Base-by-base conservation (phyloP, 2,888 invertebrate genomes). In the Diadromus collaris region DNA sequence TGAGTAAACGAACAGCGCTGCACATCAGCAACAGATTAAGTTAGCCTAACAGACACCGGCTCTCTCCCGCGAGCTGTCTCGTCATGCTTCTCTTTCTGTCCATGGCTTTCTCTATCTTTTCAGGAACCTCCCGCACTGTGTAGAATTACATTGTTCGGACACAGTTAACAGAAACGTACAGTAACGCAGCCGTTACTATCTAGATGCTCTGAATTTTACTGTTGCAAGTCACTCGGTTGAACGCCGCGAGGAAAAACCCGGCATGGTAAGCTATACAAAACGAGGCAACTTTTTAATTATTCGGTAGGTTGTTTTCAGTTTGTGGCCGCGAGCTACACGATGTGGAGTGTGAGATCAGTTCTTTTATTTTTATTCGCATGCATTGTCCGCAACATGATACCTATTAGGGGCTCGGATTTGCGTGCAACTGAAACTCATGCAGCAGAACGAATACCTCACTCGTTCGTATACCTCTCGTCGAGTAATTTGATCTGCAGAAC, bases 1-100 rank as follows among this genome's bases (percentile, higher is more conserved):
- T n/a, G n/a, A n/a, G n/a, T n/a, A n/a, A n/a, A n/a, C n/a, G n/a
- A n/a, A n/a, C n/a, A n/a, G n/a, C n/a, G n/a, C n/a, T n/a, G n/a
- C n/a, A n/a, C n/a, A n/a, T n/a, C n/a, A n/a, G n/a, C 34, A 44
- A 79, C 63, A 63, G 67, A 71, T 79, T 72, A 72, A 76, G 71
- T 72, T 71, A 58, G 63, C 38, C 24, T 10, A 44, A 27, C 65
- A 58, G 75, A 78, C 78, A 74, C 69, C 24, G 67, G 71, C 65
- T 67, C 65, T 67, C 70, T n/a, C 10, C 16, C 70, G 29, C 56
- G 56, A 61, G 54, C 61, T 65, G 76, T 67, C 65, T 71, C 54
- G 67, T 69, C 44, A 44, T 48, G 34, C 44, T 7, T 19, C 56
- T 44, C 7, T 61, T 24, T 29, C 46, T 60, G 21, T 63, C 19